These are phyloP conservation scores for Nothoprocta pentlandii DNA, from an alignment of 2,113 vertebrate genomes.

Conservation along the genomic window DNA sequence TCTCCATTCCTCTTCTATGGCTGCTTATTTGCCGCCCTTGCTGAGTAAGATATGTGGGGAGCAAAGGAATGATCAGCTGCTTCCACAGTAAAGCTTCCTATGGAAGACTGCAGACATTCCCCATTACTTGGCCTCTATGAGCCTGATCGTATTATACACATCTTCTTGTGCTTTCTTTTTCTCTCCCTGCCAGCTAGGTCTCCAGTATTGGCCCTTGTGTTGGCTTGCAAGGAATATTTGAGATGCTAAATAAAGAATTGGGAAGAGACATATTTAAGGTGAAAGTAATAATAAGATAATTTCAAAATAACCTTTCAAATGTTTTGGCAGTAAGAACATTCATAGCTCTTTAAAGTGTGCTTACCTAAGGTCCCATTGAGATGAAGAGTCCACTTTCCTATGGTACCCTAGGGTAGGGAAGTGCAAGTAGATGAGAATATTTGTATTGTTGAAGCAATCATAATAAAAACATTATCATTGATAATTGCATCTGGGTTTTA, in stretches of 20 bases:
- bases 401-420: neutral
- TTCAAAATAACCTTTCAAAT: neutral
- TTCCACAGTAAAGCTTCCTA: neutral
- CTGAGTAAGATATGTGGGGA: rapidly evolving
- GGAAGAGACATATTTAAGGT: neutral
- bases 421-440: neutral
- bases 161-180: neutral
- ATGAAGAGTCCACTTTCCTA: neutral
- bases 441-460: neutral
- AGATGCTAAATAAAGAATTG: neutral
- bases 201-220: rapidly evolving
- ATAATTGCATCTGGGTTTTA: conserved; percentile 26
- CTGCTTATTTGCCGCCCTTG: neutral
- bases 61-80: neutral
- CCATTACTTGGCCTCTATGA: neutral
- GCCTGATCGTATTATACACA: neutral
- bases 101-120: neutral
- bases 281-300: neutral
- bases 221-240: neutral
- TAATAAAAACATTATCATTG: neutral
- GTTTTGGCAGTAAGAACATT: neutral
- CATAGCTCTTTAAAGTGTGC: neutral
- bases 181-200: neutral
- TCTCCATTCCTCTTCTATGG: rapidly evolving
- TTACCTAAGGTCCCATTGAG: neutral